These are phyloP conservation scores for Limnephilus rhombicus DNA, from an alignment of 2,888 invertebrate species.

Conservation along the genomic window DNA sequence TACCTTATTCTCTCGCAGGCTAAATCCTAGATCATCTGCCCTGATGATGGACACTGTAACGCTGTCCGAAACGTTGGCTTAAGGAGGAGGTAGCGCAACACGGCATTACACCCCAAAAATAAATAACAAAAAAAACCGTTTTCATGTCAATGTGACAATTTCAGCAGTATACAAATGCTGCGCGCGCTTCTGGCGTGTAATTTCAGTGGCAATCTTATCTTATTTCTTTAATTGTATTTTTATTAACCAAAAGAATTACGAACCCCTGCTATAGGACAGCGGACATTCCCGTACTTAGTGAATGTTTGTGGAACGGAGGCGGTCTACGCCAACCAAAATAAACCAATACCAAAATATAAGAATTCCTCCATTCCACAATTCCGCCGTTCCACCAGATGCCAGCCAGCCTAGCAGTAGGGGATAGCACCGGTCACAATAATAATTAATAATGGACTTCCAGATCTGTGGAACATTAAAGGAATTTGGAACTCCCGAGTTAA, in stretches of 20 bases:
- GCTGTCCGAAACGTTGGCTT: too few species aligned
- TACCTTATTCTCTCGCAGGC: too few species aligned
- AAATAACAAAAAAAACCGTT: too few species aligned
- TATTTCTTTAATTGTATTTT: background rate
- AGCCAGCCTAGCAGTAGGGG: background rate
- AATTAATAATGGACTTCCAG: background rate
- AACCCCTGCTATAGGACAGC: background rate
- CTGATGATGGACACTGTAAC: too few species aligned
- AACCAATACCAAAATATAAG: conserved; percentile 12
- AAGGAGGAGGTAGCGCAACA: too few species aligned
- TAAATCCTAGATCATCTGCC: too few species aligned
- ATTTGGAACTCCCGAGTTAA: background rate
- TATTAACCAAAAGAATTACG: background rate
- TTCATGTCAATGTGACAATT: too few species aligned
- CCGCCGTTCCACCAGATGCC: background rate
- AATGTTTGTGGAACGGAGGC: background rate
- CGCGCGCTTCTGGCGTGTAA: too few species aligned
- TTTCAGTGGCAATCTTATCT: too few species aligned
- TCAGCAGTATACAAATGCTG: too few species aligned
- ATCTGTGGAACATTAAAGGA: background rate
- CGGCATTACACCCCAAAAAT: too few species aligned
- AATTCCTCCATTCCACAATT: conserved; percentile 4
- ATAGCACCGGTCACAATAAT: background rate
- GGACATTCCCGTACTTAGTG: background rate
- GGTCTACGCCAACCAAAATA: conserved; percentile 2